Conservation (phyloP, 2,797 vertebrate genomes). For the Malurus splendens region DNA sequence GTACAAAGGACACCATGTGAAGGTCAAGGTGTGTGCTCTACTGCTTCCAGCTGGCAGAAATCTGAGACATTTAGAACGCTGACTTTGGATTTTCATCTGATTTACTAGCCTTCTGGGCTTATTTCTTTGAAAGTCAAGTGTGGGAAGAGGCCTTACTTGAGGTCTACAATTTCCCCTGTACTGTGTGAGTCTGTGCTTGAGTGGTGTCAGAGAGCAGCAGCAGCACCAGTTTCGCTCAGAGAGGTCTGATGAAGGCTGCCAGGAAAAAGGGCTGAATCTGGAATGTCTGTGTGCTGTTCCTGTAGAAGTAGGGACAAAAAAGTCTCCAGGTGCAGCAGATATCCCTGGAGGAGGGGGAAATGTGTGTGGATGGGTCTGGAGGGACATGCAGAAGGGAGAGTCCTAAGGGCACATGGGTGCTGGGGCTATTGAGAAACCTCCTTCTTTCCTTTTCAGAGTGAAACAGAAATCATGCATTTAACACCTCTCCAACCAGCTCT, state of each 20-base stretch:
- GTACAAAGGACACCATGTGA: neutral
- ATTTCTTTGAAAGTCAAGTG: neutral
- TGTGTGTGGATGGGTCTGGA: fast-evolving
- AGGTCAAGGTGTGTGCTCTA: slow-evolving; percentile 6
- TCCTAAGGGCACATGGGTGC: neutral
- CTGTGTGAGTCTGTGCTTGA: fast-evolving
- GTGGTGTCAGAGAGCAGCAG: neutral
- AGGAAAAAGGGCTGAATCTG: neutral
- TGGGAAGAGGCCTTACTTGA: neutral
- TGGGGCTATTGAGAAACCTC: neutral
- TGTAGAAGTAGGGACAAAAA: neutral
- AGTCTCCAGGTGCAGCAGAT: neutral
- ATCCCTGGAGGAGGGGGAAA: fast-evolving
- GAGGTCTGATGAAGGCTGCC: neutral
- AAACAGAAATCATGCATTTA: neutral
- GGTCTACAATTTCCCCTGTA: neutral
- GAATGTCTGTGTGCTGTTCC: neutral
- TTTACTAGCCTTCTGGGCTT: slow-evolving; percentile 1
- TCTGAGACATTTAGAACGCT: neutral
- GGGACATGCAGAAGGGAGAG: neutral
- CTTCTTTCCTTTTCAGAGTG: neutral
- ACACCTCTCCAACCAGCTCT: neutral
- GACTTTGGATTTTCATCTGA: neutral
- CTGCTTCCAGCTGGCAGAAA: slow-evolving; percentile 21
- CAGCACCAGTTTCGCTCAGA: neutral